Evolutionary conservation across 2,797 vertebrate genomes (phyloP).

Genomic region (Gambusia yucatana): DNA sequence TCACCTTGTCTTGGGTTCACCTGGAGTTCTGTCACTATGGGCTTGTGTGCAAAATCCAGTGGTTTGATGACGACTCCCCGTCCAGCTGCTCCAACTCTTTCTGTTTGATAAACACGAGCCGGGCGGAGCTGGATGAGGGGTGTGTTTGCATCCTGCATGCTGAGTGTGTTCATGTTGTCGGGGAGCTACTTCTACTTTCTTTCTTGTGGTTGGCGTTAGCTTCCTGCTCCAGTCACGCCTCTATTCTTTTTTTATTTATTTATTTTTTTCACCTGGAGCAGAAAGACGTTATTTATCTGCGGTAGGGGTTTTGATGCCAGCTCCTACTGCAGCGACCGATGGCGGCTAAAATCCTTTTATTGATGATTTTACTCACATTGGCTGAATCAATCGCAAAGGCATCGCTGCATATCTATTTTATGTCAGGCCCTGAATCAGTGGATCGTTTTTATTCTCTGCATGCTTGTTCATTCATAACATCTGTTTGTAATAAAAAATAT

Average conservation of each 20-base stretch:
- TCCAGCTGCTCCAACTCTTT: conserved; percentile 70
- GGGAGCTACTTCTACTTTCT: conserved; percentile 14
- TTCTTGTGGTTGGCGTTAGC: conserved; percentile 26
- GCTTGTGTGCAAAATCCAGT: conserved; percentile 57
- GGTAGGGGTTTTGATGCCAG: conserved; percentile 36
- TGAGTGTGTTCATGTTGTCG: conserved; percentile 33
- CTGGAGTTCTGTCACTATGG: conserved; percentile 67
- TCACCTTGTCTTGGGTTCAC: conserved; percentile 59
- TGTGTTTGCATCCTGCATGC: conserved; percentile 61
- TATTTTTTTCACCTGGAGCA: too few species aligned
- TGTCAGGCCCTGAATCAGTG: conserved; percentile 19
- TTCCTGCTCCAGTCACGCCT: conserved; percentile 56
- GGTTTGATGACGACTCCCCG: conserved; percentile 54
- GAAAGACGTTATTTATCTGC: conserved; percentile 13
- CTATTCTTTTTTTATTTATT: background rate
- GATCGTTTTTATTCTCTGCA: conserved; percentile 49
- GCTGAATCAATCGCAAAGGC: conserved; percentile 47
- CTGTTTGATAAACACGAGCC: conserved; percentile 31
- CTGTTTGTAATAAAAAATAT: conserved; percentile 41
- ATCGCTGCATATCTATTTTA: conserved; percentile 25
- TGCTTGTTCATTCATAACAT: conserved; percentile 32
- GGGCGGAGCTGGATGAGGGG: conserved; percentile 75
- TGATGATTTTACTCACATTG: conserved; percentile 47
- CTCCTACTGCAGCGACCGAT: conserved; percentile 25
- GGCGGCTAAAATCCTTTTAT: conserved; percentile 8